A percentile compares a stretch with the other conserved stretches of the same genome.
phyloP scores from a whole-genome alignment of 2,797 vertebrate species.

The Crocidura indochinensis region DNA sequence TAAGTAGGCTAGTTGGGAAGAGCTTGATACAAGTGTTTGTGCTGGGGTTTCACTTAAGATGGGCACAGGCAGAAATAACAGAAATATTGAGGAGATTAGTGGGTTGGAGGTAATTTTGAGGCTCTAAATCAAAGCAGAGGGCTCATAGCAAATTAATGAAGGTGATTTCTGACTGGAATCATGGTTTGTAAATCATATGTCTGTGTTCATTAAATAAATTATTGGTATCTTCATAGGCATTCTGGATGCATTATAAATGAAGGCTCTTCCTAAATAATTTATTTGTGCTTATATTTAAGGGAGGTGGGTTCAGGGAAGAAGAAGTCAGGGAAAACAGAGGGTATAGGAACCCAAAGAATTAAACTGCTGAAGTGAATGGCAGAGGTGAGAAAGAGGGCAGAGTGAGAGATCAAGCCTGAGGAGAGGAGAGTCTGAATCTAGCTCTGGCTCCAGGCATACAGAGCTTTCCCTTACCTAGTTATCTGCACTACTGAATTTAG shows the following conservation, averaged over 20 bases:
- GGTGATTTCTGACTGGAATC: slow-evolving; percentile 91
- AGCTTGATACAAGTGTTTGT: neutral
- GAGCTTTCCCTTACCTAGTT: neutral
- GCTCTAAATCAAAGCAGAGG: slow-evolving; percentile 87
- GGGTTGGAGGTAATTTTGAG: slow-evolving; percentile 75
- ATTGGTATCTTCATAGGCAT: slow-evolving; percentile 90
- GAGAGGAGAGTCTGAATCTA: neutral
- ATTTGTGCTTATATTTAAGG: slow-evolving; percentile 85
- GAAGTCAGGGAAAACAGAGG: neutral
- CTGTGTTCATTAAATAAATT: slow-evolving; percentile 92
- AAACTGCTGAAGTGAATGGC: neutral
- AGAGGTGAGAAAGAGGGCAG: neutral
- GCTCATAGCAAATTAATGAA: slow-evolving; percentile 91
- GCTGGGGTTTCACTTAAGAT: neutral
- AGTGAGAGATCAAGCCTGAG: neutral
- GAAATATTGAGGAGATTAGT: slow-evolving; percentile 53
- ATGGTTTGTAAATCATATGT: slow-evolving; percentile 90
- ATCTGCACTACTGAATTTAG: neutral
- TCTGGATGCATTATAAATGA: slow-evolving; percentile 90
- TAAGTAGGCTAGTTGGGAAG: neutral
- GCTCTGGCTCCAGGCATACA: neutral
- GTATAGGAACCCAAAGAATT: neutral
- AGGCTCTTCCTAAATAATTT: slow-evolving; percentile 90
- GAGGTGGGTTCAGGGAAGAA: slow-evolving; percentile 67
- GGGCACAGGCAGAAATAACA: neutral